Evolutionary conservation across 2,113 vertebrate genomes (phyloP).

Genomic region (Hyla sarda): DNA sequence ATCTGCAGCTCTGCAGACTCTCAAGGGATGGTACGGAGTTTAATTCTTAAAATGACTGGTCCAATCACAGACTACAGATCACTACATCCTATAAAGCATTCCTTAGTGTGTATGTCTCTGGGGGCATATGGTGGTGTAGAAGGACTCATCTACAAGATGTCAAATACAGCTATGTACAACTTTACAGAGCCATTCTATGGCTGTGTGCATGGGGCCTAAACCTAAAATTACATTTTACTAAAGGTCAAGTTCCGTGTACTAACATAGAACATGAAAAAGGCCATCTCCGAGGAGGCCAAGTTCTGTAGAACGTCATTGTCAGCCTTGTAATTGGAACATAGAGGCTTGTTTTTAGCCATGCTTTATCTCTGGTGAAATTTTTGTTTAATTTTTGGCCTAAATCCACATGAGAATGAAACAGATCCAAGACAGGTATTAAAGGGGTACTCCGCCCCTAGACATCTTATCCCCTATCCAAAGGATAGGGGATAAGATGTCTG

Average conservation of each 20-base stretch:
- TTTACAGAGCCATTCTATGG: background rate
- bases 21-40: background rate
- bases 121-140: background rate
- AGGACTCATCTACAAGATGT: background rate
- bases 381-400: background rate
- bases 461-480: too few species aligned
- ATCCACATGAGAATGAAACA: background rate
- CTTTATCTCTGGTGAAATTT: background rate
- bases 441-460: too few species aligned
- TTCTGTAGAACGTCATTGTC: slow-evolving; percentile 17
- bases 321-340: slow-evolving; percentile 17
- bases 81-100: background rate
- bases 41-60: background rate
- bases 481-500: too few species aligned
- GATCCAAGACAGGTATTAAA: background rate
- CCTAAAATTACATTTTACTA: background rate
- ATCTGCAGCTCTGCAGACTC: background rate
- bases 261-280: slow-evolving; percentile 8
- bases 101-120: background rate
- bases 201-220: background rate
- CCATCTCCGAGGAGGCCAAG: background rate
- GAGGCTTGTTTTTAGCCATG: background rate
- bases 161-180: background rate
- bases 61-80: background rate
- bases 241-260: background rate